Evolutionary conservation across 1,140 invertebrate species (phyloP).

Genomic region (Ostrea edulis): DNA sequence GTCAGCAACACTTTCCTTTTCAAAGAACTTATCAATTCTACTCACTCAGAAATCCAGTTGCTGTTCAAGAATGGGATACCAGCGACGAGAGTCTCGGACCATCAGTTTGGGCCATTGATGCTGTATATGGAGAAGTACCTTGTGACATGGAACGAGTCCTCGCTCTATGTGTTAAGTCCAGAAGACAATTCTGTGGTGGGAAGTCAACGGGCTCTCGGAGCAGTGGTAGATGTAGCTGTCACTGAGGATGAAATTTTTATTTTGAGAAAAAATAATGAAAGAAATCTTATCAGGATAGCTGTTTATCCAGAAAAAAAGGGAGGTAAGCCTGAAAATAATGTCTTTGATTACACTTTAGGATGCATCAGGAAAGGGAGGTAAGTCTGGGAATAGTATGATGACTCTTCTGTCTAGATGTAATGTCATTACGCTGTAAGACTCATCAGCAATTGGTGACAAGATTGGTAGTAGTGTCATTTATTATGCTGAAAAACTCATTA

Average conservation of each 20-base stretch:
- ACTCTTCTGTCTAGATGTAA: neutral
- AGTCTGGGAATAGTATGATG: too few relatives aligned
- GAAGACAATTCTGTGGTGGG: constrained; percentile 80
- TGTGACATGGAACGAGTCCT: constrained; percentile 86
- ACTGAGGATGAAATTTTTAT: constrained; percentile 88
- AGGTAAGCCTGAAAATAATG: constrained; percentile 32
- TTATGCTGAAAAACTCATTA: too few relatives aligned
- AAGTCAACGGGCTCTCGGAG: constrained; percentile 78
- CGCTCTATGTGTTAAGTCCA: constrained; percentile 89
- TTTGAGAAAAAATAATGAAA: constrained; percentile 79
- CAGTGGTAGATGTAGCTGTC: constrained; percentile 83
- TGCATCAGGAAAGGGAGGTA: too few relatives aligned
- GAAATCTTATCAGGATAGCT: constrained; percentile 70
- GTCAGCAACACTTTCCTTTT: constrained; percentile 93
- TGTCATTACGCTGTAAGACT: neutral
- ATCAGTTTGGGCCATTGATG: constrained; percentile 85
- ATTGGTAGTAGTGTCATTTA: too few relatives aligned
- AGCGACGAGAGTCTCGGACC: constrained; percentile 46
- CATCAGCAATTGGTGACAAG: too few relatives aligned
- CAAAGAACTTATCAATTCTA: constrained; percentile 83
- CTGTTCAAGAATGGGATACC: constrained; percentile 47
- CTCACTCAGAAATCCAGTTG: constrained; percentile 63
- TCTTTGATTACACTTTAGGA: too few relatives aligned
- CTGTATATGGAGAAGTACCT: constrained; percentile 86
- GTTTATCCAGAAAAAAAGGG: constrained; percentile 57